Percentiles rank a stretch among this genome's conserved stretches.
Evolutionary conservation across 1,140 invertebrate genomes (phyloP).

Genomic region (Hyles euphorbiae): DNA sequence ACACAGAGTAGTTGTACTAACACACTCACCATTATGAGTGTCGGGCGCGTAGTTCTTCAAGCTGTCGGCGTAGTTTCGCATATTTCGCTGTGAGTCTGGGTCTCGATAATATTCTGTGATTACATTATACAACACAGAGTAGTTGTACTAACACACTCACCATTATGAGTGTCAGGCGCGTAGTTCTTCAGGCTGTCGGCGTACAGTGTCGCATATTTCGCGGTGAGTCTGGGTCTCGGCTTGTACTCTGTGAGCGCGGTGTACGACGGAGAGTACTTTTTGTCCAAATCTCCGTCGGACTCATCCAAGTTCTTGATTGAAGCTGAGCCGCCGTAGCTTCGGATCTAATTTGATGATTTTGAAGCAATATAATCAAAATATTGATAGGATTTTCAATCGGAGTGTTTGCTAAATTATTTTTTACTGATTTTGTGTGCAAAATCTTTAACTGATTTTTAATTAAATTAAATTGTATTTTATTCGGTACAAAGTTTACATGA

Average conservation of each 20-base stretch:
- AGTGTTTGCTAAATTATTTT: too few species aligned
- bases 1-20: too few species aligned
- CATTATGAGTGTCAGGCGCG: constrained; percentile 17
- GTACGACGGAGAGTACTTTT: constrained; percentile 47
- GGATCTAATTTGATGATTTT: constrained; percentile 33
- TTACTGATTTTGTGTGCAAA: too few species aligned
- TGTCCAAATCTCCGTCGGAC: constrained; percentile 59
- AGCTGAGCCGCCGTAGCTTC: constrained; percentile 61
- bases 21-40: constrained; percentile 23
- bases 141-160: constrained; percentile 9
- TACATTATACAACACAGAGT: too few species aligned
- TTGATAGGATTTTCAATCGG: too few species aligned
- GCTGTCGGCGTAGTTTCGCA: constrained; percentile 57
- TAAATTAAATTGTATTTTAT: too few species aligned
- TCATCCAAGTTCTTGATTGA: constrained; percentile 71
- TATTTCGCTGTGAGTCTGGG: constrained; percentile 58
- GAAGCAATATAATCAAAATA: background rate
- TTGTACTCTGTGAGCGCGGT: constrained; percentile 44
- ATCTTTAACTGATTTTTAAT: too few species aligned
- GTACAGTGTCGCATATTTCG: constrained; percentile 61
- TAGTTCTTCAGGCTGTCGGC: constrained; percentile 64
- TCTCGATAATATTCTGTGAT: too few species aligned
- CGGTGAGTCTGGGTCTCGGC: constrained; percentile 24
- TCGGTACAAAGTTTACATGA: too few species aligned
- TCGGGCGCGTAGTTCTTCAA: constrained; percentile 51